Base-by-base conservation (phyloP, 2,113 vertebrate species). In the Canis aureus region DNA sequence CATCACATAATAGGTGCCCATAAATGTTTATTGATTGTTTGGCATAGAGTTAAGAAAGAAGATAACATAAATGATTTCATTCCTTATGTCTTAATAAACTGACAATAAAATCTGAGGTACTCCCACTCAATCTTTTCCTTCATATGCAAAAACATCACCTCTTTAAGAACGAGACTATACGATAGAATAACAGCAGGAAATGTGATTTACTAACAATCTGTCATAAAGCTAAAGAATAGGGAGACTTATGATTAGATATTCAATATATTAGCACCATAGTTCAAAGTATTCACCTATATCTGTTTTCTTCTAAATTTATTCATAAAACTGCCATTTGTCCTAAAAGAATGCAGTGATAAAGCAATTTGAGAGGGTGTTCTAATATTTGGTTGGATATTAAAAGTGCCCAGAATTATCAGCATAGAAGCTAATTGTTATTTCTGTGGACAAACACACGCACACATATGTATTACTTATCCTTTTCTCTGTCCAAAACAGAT, bases 291-390 rank as follows among this genome's bases (percentile, higher is more conserved):
- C 17, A 86, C 3, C 8, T 83, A 5, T 17, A 59, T 57, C 10
- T 87, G 57, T 92, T 84, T 74, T 97, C 51, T 55, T 94, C 76
- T 78, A 71, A 91, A 27, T 15, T 71, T 67, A 86, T 60, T 69
- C 15, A 85, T n/a, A 11, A 76, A 94, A 76, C 4, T 43, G 49
- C 8, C 10, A 64, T 74, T 71, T 91, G 17, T 69, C 9, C 35
- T 60, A 67, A 79, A 88, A 85, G 1, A 76, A 89, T 69, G 3
- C 7, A 57, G 16, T 57, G 55, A 64, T 32, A 83, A 83, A 94
- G 57, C 0, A 88, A 76, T 71, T 88, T 84, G 4, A 38, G n/a
- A 59, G 25, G 11, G 3, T 79, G 5, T 73, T 93, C 90, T 88
- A 57, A 27, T 71, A 79, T 12, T 83, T 81, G 2, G 1, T 22